Evolutionary conservation across 2,888 invertebrate genomes (phyloP).

Genomic region (Pimpla rufipes): DNA sequence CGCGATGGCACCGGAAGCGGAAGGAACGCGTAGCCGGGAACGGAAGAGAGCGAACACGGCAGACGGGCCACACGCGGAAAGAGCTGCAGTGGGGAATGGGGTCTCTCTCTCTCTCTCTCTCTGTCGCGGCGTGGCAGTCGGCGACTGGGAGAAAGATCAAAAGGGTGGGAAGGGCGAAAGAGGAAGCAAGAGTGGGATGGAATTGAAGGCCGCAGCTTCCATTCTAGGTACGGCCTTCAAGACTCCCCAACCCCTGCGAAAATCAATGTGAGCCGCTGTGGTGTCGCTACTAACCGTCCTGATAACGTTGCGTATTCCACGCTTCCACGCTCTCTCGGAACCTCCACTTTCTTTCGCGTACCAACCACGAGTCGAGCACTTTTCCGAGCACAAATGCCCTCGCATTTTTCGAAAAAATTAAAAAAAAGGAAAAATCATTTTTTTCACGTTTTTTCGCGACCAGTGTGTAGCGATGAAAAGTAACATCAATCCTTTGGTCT

Average conservation of each 20-base stretch:
- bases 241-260: conserved; percentile 77
- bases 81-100: conserved; percentile 2
- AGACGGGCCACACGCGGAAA: conserved; percentile 14
- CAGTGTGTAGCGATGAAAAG: too few species aligned
- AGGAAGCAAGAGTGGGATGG: conserved; percentile 71
- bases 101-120: conserved; percentile 10
- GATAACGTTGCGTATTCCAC: conserved; percentile 75
- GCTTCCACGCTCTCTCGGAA: conserved; percentile 20
- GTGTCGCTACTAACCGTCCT: conserved; percentile 79
- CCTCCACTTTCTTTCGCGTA: too few species aligned
- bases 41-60: conserved; percentile 57
- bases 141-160: conserved; percentile 56
- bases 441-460: too few species aligned
- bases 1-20: conserved; percentile 56
- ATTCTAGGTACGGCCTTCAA: conserved; percentile 76
- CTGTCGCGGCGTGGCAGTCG: background rate
- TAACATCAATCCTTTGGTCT: too few species aligned
- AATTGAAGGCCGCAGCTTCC: conserved; percentile 76
- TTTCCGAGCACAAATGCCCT: too few species aligned
- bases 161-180: conserved; percentile 56
- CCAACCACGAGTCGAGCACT: background rate
- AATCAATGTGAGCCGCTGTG: conserved; percentile 79
- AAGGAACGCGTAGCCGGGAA: too few species aligned
- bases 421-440: too few species aligned
- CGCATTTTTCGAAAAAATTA: too few species aligned